Conservation (phyloP, 2,797 vertebrate genomes). For the Onychomys arenicola region DNA sequence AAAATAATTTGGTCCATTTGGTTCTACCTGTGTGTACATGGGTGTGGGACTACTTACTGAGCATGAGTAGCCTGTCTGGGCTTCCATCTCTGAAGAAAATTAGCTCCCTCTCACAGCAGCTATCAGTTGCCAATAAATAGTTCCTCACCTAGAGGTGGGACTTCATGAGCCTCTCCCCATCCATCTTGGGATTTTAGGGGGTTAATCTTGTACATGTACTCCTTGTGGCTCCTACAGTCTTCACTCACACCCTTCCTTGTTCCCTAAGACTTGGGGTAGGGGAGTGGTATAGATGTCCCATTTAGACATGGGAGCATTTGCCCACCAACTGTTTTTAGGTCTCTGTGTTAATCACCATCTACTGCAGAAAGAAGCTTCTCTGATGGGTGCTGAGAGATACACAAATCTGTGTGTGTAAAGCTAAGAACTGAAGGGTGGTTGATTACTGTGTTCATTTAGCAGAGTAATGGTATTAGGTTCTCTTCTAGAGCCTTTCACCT, state of each 20-base stretch:
- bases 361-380: background rate
- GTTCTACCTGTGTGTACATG: background rate
- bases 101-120: background rate
- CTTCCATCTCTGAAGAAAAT: background rate
- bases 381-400: too few species aligned
- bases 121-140: background rate
- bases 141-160: background rate
- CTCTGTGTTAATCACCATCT: background rate
- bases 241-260: background rate
- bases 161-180: background rate
- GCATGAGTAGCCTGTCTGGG: background rate
- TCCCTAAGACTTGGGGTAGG: background rate
- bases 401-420: too few species aligned
- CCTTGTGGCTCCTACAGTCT: background rate
- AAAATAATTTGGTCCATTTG: background rate
- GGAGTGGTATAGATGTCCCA: background rate
- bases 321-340: background rate
- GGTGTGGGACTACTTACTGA: background rate
- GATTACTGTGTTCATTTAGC: background rate
- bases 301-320: background rate
- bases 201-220: background rate
- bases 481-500: background rate
- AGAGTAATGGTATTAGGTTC: background rate
- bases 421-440: background rate
- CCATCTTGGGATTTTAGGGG: background rate